Evolutionary conservation across 2,113 vertebrate species (phyloP).

Genomic region (Sinosuthora webbiana): DNA sequence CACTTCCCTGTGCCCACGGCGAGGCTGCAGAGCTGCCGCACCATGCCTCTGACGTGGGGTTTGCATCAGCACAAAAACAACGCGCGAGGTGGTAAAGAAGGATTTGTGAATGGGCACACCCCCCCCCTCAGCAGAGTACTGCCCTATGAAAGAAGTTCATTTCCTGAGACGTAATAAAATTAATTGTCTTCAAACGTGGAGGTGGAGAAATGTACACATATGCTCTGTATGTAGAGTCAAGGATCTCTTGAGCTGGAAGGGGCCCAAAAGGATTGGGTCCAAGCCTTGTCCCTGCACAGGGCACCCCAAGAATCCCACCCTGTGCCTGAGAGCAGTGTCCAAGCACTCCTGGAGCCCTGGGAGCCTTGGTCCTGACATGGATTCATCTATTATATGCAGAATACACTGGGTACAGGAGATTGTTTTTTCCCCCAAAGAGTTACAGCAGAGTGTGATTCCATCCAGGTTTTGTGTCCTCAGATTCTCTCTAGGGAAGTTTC

Average conservation of each 20-base stretch:
- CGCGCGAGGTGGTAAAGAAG: background rate
- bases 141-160: accelerated
- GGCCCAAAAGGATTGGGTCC: background rate
- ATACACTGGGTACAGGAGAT: background rate
- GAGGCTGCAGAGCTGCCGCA: background rate
- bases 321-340: background rate
- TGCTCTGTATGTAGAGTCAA: accelerated
- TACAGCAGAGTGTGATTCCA: background rate
- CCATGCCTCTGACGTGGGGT: accelerated
- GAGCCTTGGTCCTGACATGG: background rate
- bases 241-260: background rate
- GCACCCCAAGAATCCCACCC: background rate
- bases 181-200: background rate
- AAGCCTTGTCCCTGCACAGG: background rate
- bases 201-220: accelerated
- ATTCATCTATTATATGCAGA: accelerated
- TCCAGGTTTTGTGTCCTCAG: background rate
- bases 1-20: accelerated
- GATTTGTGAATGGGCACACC: background rate
- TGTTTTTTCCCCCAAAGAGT: accelerated
- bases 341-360: background rate
- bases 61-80: background rate
- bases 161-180: background rate
- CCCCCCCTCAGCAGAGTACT: accelerated
- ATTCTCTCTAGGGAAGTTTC: background rate